Evolutionary conservation across 2,888 invertebrate genomes (phyloP).

Genomic region (Zele albiditarsus): DNA sequence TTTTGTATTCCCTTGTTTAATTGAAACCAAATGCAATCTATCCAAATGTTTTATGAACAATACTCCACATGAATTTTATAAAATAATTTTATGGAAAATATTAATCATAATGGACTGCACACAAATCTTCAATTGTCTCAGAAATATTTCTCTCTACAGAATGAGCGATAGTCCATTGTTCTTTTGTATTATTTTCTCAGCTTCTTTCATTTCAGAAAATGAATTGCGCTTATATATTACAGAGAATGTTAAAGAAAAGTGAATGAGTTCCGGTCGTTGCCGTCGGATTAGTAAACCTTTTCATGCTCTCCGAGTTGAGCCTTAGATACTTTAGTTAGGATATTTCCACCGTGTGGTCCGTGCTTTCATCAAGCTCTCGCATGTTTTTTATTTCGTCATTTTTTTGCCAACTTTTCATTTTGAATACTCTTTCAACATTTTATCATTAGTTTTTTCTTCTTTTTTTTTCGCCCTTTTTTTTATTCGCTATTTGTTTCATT

Average conservation of each 20-base stretch:
- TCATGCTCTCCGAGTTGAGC: constrained; percentile 34
- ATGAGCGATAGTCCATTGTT: not conserved
- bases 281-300: constrained; percentile 32
- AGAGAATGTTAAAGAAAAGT: not conserved
- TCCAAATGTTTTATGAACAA: too few relatives aligned
- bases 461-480: not conserved
- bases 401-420: not conserved
- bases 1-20: not conserved
- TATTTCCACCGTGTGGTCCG: constrained; percentile 37
- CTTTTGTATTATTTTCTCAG: not conserved
- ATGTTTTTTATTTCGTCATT: not conserved
- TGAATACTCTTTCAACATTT: constrained; percentile 4
- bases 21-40: not conserved
- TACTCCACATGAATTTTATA: too few relatives aligned
- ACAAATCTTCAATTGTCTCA: not conserved
- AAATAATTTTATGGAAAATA: too few relatives aligned
- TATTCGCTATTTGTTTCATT: not conserved
- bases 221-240: not conserved
- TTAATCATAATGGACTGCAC: too few relatives aligned
- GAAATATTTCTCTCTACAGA: not conserved
- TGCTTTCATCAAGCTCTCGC: constrained; percentile 41
- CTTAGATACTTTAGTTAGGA: constrained; percentile 27
- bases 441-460: too few relatives aligned
- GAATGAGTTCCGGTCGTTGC: constrained; percentile 1
- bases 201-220: not conserved